phyloP scores from a whole-genome alignment of 1,140 invertebrate genomes.

The Laupala kohalensis region DNA sequence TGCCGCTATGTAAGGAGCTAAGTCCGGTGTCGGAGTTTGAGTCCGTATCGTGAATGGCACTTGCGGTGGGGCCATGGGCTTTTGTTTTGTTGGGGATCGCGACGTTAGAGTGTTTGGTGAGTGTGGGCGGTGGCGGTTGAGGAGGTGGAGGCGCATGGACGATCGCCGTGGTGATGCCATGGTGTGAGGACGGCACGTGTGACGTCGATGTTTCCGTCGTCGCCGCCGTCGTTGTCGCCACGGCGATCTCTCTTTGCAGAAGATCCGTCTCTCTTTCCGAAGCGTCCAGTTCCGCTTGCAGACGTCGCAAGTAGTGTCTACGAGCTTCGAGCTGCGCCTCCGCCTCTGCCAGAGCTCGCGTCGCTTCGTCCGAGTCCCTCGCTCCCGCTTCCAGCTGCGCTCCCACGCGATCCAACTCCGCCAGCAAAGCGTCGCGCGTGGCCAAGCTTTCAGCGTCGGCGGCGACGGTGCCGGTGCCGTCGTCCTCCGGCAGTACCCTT shows the following conservation, averaged over 20 bases:
- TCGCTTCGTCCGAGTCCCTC: constrained; percentile 47
- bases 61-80: neutral
- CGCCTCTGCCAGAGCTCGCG: constrained; percentile 44
- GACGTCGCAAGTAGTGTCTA: constrained; percentile 42
- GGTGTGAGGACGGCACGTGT: no score
- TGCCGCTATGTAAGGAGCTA: constrained; percentile 38
- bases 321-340: constrained; percentile 46
- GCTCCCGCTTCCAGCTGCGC: constrained; percentile 40
- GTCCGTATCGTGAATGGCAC: constrained; percentile 27
- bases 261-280: constrained; percentile 29
- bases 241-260: neutral
- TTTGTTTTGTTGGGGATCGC: neutral
- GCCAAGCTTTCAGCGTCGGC: neutral
- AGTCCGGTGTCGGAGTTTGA: constrained; percentile 43
- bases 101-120: neutral
- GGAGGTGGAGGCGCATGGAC: neutral
- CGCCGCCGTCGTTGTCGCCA: neutral
- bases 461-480: no score
- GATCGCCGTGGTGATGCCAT: no score
- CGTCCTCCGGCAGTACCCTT: constrained; percentile 1
- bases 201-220: neutral
- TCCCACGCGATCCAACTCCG: constrained; percentile 27
- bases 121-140: neutral
- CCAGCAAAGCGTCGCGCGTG: constrained; percentile 24
- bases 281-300: constrained; percentile 47